phyloP scores from a whole-genome alignment of 64 coral and sea anemone species.

The Montipora sp. region DNA sequence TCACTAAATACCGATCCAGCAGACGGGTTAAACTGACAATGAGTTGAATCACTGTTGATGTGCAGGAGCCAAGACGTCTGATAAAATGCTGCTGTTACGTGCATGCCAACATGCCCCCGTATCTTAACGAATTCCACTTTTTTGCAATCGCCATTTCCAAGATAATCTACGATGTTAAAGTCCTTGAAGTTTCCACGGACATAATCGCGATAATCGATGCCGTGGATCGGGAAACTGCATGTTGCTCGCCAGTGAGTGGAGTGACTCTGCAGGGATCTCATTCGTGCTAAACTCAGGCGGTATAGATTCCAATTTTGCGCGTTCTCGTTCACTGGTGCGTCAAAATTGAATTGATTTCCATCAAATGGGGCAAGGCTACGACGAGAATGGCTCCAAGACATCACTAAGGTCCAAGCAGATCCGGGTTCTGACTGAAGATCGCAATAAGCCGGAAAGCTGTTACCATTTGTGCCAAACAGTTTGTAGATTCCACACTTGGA shows the following conservation, averaged over 20 bases:
- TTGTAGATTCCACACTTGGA: no score
- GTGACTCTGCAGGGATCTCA: neutral
- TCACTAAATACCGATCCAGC: neutral
- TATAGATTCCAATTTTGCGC: no score
- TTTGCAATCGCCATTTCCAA: conserved; percentile 41
- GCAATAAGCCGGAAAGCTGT: no score
- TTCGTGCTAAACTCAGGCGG: no score
- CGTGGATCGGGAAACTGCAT: no score
- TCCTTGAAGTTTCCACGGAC: conserved; percentile 65
- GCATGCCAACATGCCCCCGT: conserved; percentile 35
- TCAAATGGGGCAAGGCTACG: no score
- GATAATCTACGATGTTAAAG: conserved; percentile 42
- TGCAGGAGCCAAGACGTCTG: conserved; percentile 7
- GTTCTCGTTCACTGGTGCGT: no score
- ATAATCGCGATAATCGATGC: conserved; percentile 40
- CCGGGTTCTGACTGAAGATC: no score
- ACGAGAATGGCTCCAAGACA: no score
- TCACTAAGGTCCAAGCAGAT: no score
- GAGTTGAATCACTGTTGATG: conserved; percentile 41
- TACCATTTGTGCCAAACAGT: no score
- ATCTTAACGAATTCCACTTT: conserved; percentile 77
- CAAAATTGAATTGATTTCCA: no score
- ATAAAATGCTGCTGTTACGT: conserved; percentile 50
- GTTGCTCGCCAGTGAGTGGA: neutral
- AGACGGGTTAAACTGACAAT: conserved; percentile 46